Percentiles rank a stretch among this genome's conserved stretches.
These are phyloP conservation scores for Holothuria scabra DNA, from an alignment of 53 echinoderm and acorn worm species.

Conservation along the genomic window DNA sequence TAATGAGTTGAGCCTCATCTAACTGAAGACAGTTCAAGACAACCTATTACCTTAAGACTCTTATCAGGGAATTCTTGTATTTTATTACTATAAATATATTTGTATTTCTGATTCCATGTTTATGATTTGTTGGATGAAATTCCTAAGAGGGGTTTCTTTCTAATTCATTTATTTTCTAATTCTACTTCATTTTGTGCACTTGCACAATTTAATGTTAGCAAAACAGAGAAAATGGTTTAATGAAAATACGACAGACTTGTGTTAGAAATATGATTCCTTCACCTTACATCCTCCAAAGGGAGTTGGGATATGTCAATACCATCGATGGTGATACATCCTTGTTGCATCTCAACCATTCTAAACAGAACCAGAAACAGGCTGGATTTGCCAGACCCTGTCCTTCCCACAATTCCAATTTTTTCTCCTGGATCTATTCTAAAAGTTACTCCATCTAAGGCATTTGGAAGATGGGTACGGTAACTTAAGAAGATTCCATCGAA, in stretches of 20 bases:
- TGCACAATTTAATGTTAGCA: too few relatives aligned
- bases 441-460: slow-evolving; percentile 86
- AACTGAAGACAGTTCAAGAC: too few relatives aligned
- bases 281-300: slow-evolving; percentile 85
- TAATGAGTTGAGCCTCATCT: too few relatives aligned
- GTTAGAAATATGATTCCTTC: not conserved
- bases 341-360: slow-evolving; percentile 88
- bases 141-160: too few relatives aligned
- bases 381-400: slow-evolving; percentile 99
- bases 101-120: too few relatives aligned
- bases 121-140: too few relatives aligned
- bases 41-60: too few relatives aligned
- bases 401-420: slow-evolving; percentile 95
- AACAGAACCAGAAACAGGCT: slow-evolving; percentile 85
- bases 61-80: too few relatives aligned
- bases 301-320: slow-evolving; percentile 78
- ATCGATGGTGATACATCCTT: slow-evolving; percentile 76
- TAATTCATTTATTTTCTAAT: too few relatives aligned
- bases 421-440: slow-evolving; percentile 81
- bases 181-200: too few relatives aligned
- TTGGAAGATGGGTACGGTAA: slow-evolving; percentile 84
- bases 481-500: slow-evolving; percentile 75
- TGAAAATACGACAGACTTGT: not conserved
- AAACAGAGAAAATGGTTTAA: too few relatives aligned
- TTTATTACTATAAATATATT: too few relatives aligned